A percentile compares a stretch with the other conserved stretches of the same genome.
Conservation (phyloP, 2,797 vertebrate genomes). For the Sebastes oblongus region DNA sequence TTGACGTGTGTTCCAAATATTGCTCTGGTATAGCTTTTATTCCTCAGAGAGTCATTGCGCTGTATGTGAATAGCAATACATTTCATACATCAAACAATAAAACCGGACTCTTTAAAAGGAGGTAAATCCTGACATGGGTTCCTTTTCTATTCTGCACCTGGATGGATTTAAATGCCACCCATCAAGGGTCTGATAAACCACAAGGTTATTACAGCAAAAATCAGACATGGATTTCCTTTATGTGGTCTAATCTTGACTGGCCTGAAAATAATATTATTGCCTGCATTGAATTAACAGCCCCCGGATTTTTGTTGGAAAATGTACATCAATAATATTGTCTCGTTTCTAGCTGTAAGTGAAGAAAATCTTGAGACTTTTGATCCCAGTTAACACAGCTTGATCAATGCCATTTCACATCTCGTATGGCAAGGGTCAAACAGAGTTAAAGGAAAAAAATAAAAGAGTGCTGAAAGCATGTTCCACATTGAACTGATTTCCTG, state of each 20-base stretch:
- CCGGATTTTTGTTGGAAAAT: conserved; percentile 32
- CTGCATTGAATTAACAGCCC: conserved; percentile 7
- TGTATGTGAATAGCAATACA: conserved; percentile 1
- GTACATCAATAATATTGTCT: conserved; percentile 40
- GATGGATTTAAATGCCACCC: conserved; percentile 19
- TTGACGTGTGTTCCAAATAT: conserved; percentile 50
- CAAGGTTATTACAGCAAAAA: background rate
- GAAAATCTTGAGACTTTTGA: conserved; percentile 25
- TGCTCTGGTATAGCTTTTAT: conserved; percentile 11
- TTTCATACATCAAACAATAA: conserved; percentile 20
- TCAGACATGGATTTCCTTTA: conserved; percentile 13
- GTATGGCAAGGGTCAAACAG: conserved; percentile 30
- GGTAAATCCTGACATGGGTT: background rate
- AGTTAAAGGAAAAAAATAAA: conserved; percentile 31
- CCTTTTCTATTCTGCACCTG: background rate
- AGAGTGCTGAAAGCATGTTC: conserved; percentile 40
- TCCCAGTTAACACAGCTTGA: conserved; percentile 21
- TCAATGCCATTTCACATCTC: conserved; percentile 20
- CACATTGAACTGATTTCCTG: conserved; percentile 65
- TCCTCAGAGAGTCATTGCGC: conserved; percentile 12
- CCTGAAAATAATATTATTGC: conserved; percentile 44
- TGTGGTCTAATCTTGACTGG: conserved; percentile 9
- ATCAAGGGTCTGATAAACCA: conserved; percentile 6
- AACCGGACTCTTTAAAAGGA: background rate
- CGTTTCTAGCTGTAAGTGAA: conserved; percentile 7